phyloP scores from a whole-genome alignment of 1,140 invertebrate species.

The Zelostemma sp. region DNA sequence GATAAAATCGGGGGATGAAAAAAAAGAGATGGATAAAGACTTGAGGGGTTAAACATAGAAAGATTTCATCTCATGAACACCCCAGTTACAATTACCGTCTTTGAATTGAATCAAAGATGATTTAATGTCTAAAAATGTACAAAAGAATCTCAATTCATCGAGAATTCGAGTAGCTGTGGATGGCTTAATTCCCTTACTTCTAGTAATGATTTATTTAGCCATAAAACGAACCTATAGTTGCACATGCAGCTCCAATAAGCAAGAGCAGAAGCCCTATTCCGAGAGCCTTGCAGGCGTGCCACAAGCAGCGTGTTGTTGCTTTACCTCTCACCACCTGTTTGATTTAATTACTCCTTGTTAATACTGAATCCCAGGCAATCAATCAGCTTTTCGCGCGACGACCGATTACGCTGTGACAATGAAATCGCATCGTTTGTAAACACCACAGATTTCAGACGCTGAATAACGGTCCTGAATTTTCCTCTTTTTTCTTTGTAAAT shows the following conservation, averaged over 20 bases:
- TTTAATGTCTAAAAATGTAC: too few species aligned
- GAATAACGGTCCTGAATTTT: too few species aligned
- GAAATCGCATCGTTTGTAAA: not conserved
- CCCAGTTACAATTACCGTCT: too few species aligned
- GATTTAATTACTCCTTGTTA: conserved; percentile 58
- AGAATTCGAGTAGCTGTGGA: too few species aligned
- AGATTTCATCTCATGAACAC: too few species aligned
- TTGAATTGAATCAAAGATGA: too few species aligned
- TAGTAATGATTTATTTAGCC: too few species aligned
- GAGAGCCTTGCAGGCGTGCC: conserved; percentile 90
- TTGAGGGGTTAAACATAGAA: too few species aligned
- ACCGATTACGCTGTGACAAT: conserved; percentile 18
- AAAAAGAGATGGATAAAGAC: too few species aligned
- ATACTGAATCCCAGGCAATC: conserved; percentile 44
- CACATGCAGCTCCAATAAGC: conserved; percentile 90
- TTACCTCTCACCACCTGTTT: conserved; percentile 81
- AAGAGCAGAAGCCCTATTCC: conserved; percentile 86
- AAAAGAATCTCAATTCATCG: too few species aligned
- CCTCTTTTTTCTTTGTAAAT: not conserved
- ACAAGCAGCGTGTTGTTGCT: conserved; percentile 87
- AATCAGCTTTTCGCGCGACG: conserved; percentile 31
- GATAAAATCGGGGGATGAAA: too few species aligned
- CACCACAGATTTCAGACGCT: too few species aligned
- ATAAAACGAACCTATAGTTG: conserved; percentile 81
- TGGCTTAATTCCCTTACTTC: not conserved